Evolutionary conservation across 2,797 vertebrate genomes (phyloP).

Genomic region (Macropus fuliginosus): DNA sequence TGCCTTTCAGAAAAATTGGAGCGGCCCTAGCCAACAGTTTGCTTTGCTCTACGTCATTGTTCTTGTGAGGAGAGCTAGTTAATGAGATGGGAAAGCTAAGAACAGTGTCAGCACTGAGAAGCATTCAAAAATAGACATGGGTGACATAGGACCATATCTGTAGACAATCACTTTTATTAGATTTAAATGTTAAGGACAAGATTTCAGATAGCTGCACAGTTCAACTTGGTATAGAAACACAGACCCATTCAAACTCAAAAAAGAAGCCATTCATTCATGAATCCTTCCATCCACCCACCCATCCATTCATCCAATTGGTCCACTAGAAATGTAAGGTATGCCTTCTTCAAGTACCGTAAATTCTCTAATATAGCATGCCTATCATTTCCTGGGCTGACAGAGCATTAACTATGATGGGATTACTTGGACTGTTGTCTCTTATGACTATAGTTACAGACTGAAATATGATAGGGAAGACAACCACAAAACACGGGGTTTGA

Average conservation of each 20-base stretch:
- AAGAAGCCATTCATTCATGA: not conserved
- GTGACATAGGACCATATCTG: conserved; percentile 66
- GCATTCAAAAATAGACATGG: conserved; percentile 72
- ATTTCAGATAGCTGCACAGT: conserved; percentile 49
- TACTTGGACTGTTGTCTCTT: not conserved
- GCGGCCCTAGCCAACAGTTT: conserved; percentile 91
- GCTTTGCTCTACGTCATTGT: conserved; percentile 91
- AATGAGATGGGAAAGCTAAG: conserved; percentile 88
- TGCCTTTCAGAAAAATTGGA: conserved; percentile 95
- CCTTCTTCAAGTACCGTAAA: not conserved
- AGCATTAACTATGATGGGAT: not conserved
- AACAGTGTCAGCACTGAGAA: conserved; percentile 79
- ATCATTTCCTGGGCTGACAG: not conserved
- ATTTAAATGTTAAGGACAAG: conserved; percentile 64
- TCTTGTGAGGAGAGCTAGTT: conserved; percentile 92
- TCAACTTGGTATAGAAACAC: conserved; percentile 44
- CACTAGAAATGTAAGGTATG: not conserved
- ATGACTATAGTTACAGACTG: not conserved
- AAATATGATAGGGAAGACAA: not conserved
- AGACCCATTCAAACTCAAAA: not conserved
- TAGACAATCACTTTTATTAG: conserved; percentile 47
- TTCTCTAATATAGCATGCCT: not conserved
- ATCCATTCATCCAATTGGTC: not conserved
- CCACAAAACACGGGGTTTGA: not conserved
- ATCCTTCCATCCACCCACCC: not conserved